A percentile compares a stretch with the other conserved stretches of the same genome.
Conservation (phyloP, 1,140 invertebrate species). For the Nymphalis io region DNA sequence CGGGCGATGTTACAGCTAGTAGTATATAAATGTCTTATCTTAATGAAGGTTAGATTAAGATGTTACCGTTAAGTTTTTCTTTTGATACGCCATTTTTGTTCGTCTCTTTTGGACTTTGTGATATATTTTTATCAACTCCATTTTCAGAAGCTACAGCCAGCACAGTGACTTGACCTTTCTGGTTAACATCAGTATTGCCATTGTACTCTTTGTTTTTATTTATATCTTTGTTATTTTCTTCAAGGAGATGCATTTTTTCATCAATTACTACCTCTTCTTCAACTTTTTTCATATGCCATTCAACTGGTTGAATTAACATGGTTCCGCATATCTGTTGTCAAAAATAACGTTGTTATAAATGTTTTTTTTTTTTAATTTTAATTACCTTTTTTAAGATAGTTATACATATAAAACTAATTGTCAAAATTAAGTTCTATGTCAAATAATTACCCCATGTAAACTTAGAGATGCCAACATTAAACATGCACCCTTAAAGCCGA, state of each 20-base stretch:
- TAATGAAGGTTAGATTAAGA: neutral
- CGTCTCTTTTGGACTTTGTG: constrained; percentile 54
- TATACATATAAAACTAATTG: neutral
- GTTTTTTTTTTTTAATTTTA: no score
- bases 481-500: constrained; percentile 82
- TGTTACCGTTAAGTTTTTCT: constrained; percentile 53
- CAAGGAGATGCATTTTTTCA: constrained; percentile 60
- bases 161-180: constrained; percentile 36
- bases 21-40: no score
- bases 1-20: no score
- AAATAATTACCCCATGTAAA: constrained; percentile 80
- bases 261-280: constrained; percentile 63
- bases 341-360: constrained; percentile 25
- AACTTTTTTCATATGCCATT: constrained; percentile 77
- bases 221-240: constrained; percentile 54
- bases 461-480: constrained; percentile 83
- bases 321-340: constrained; percentile 73
- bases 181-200: constrained; percentile 25
- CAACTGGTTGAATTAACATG: constrained; percentile 80
- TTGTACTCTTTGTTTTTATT: constrained; percentile 53
- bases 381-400: no score
- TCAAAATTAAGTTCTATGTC: neutral
- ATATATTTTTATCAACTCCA: constrained; percentile 36
- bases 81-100: constrained; percentile 37
- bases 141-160: constrained; percentile 45